A percentile compares a stretch with the other conserved stretches of the same genome.
Evolutionary conservation across 2,113 vertebrate genomes (phyloP).

Genomic region (Cathartes aura): DNA sequence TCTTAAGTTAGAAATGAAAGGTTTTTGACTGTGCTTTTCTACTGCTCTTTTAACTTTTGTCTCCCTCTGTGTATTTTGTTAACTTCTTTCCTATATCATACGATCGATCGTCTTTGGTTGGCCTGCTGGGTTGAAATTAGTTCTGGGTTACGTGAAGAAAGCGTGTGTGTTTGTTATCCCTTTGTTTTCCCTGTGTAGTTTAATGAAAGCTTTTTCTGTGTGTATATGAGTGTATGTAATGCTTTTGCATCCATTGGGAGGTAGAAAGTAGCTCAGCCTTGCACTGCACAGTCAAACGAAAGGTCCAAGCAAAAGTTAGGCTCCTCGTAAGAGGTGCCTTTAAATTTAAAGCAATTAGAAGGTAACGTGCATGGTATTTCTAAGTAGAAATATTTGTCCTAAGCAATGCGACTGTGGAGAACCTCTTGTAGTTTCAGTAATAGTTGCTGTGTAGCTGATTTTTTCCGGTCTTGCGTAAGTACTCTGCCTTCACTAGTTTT

Average conservation of each 20-base stretch:
- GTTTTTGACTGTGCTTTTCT: background rate
- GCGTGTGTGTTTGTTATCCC: background rate
- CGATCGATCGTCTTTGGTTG: rapidly evolving
- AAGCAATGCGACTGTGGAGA: background rate
- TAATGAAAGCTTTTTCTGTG: background rate
- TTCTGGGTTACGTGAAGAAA: background rate
- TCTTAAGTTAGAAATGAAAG: background rate
- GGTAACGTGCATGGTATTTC: rapidly evolving
- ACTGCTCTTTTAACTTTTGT: background rate
- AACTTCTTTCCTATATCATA: background rate
- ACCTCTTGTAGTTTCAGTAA: background rate
- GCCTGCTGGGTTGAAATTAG: background rate
- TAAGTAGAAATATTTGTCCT: background rate
- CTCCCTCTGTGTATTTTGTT: background rate
- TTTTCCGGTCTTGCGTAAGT: background rate
- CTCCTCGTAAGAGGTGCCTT: background rate
- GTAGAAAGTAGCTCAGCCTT: background rate
- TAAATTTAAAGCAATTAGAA: background rate
- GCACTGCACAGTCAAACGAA: no score
- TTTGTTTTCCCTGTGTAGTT: background rate
- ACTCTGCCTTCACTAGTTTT: background rate
- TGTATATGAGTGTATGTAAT: rapidly evolving
- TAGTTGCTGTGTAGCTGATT: background rate
- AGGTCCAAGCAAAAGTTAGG: rapidly evolving
- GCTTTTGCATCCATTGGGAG: background rate